phyloP scores from a whole-genome alignment of 2,888 invertebrate genomes.

The Hirtodrosophila trivittata region DNA sequence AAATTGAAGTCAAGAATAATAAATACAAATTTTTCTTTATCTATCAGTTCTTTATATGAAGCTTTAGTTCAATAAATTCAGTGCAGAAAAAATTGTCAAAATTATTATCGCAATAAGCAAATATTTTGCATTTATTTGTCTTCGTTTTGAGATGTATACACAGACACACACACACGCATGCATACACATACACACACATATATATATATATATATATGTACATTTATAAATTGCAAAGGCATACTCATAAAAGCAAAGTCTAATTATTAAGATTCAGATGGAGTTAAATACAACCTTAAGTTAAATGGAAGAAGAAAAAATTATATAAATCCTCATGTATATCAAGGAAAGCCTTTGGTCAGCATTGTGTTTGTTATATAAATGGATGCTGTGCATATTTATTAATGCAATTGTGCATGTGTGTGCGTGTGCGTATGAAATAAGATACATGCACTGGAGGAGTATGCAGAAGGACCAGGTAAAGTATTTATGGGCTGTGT shows the following conservation, averaged over 20 bases:
- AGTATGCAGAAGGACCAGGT: slow-evolving; percentile 32
- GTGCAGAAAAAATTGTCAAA: too few relatives aligned
- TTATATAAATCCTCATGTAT: slow-evolving; percentile 31
- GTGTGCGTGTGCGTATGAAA: slow-evolving; percentile 1
- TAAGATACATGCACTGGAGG: slow-evolving; percentile 21
- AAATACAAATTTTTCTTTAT: too few relatives aligned
- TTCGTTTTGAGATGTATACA: not conserved
- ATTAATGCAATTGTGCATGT: slow-evolving; percentile 48
- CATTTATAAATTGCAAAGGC: slow-evolving; percentile 23
- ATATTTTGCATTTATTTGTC: not conserved
- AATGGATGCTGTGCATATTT: slow-evolving; percentile 52
- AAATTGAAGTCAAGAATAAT: too few relatives aligned
- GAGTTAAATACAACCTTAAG: slow-evolving; percentile 17
- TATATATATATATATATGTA: slow-evolving; percentile 1
- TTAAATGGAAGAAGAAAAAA: slow-evolving; percentile 15
- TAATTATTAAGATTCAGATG: slow-evolving; percentile 39
- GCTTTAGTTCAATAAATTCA: too few relatives aligned
- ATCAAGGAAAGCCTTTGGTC: slow-evolving; percentile 16
- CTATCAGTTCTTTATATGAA: too few relatives aligned
- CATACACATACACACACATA: too few relatives aligned
- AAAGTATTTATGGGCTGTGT: slow-evolving; percentile 56
- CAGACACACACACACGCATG: not conserved
- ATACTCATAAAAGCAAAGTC: slow-evolving; percentile 37
- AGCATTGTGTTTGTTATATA: slow-evolving; percentile 32
- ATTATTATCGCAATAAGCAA: too few relatives aligned